These are phyloP conservation scores for Grantiella picta DNA, from an alignment of 2,113 vertebrate species.

Conservation along the genomic window DNA sequence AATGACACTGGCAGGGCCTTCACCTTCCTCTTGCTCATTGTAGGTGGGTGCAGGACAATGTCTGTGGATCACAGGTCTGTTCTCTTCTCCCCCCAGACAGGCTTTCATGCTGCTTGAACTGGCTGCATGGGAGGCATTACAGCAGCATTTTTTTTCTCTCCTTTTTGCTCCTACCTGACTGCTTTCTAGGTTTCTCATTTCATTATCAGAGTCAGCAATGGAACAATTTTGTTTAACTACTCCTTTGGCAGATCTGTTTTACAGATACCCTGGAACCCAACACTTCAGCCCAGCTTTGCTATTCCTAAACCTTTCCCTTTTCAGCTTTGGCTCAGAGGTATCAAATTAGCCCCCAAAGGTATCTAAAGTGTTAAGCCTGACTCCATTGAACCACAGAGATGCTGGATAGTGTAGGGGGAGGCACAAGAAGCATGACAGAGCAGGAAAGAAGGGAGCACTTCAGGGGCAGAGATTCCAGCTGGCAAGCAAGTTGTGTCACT, in stretches of 20 bases:
- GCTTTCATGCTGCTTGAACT: not conserved
- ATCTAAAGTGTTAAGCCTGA: not conserved
- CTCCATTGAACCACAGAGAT: not conserved
- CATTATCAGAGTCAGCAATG: not conserved
- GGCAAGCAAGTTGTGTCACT: not conserved
- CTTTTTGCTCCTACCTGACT: not conserved
- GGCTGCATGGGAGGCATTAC: not conserved
- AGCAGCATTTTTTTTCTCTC: not conserved
- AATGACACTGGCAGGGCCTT: not conserved
- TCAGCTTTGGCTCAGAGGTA: not conserved
- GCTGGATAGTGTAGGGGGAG: not conserved
- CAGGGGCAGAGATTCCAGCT: not conserved
- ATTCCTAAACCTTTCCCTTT: not conserved
- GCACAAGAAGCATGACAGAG: not conserved
- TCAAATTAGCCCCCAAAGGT: not conserved
- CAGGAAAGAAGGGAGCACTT: not conserved
- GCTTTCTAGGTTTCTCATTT: not conserved
- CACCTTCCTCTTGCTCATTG: not conserved
- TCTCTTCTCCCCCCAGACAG: not conserved
- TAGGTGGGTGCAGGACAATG: not conserved
- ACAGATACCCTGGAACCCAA: not conserved
- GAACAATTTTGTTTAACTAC: not conserved
- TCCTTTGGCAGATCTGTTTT: not conserved
- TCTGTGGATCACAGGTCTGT: not conserved
- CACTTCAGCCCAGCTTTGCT: not conserved